Evolutionary conservation across 2,888 invertebrate genomes (phyloP).

Genomic region (Adelognathus sp.): DNA sequence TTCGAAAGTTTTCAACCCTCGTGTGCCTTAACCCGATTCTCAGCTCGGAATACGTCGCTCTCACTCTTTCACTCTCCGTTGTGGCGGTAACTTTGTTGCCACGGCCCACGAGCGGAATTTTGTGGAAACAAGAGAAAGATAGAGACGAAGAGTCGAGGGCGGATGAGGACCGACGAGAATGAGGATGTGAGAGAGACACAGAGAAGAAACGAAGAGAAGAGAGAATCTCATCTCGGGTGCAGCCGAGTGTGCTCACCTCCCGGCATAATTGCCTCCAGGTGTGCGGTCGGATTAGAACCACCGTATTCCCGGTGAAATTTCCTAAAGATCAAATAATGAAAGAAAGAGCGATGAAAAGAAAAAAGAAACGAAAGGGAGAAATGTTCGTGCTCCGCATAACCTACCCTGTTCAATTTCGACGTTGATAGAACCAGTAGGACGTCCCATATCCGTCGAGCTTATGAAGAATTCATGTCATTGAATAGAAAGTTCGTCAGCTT

Average conservation of each 20-base stretch:
- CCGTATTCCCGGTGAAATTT: slow-evolving; percentile 12
- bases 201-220: neutral
- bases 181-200: neutral
- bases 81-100: slow-evolving; percentile 30
- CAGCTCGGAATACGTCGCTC: slow-evolving; percentile 5
- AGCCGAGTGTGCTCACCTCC: slow-evolving; percentile 4
- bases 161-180: neutral
- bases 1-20: slow-evolving; percentile 39
- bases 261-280: slow-evolving; percentile 41
- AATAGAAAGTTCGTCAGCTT: neutral
- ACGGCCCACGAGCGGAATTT: slow-evolving; percentile 26
- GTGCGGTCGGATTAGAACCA: slow-evolving; percentile 34
- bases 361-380: neutral
- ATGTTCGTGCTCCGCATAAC: slow-evolving; percentile 1
- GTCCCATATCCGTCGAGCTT: neutral
- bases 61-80: neutral
- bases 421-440: neutral
- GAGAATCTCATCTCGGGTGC: slow-evolving; percentile 34
- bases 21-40: slow-evolving; percentile 45
- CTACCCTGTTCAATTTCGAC: neutral
- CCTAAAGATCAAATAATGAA: slow-evolving; percentile 4
- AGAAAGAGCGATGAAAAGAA: neutral
- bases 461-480: neutral
- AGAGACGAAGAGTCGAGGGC: slow-evolving; percentile 11
- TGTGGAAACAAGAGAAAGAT: slow-evolving; percentile 30